Base-by-base conservation (phyloP, 2,888 invertebrate genomes). In the Nomada flava region DNA sequence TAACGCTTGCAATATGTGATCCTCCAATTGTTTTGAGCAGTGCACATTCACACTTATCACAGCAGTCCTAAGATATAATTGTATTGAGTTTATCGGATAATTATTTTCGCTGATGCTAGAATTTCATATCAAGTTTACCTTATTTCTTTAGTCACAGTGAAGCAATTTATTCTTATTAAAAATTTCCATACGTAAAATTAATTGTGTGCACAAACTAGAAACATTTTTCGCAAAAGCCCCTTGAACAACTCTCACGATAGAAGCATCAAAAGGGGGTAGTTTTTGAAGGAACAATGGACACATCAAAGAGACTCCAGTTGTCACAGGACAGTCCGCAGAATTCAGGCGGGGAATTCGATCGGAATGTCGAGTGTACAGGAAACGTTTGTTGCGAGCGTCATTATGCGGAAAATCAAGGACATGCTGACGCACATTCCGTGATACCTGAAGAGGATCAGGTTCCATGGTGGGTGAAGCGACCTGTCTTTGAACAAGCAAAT, bases 401-500 rank as follows among this genome's bases (percentile, higher is more conserved):
- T 82, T 82, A 80, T 65, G 69, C 60, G 55, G 42, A 18, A 76
- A 76, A 82, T 82, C 69, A 82, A 76, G 73, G 72, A 76, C 72
- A 80, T 76, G 80, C 76, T 73, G 76, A 76, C 76, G 73, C 76
- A 29, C 60, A 57, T 80, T 82, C 68, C 52, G 55, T 47, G 69
- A 80, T 73, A 80, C 62, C 68, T 55, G 65, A 80, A 70, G 76
- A 26, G 70, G 52, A 73, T 80, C 73, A 42, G 36, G 59, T 73
- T 79, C 47, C 71, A 69, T 53, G 13, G 64, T 62, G 62, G 11
- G 42, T 59, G 71, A 70, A 65, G 73, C 65, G 73, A 44, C 52
- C 23, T 15, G 52, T 64, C 67, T 72, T 80, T 70, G 81, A 83
- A 69, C 76, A 82, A 80, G 82, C 82, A 82, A 76, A 84, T 82